Evolutionary conservation across 2,113 vertebrate genomes (phyloP).

Genomic region (Tonatia bakeri): DNA sequence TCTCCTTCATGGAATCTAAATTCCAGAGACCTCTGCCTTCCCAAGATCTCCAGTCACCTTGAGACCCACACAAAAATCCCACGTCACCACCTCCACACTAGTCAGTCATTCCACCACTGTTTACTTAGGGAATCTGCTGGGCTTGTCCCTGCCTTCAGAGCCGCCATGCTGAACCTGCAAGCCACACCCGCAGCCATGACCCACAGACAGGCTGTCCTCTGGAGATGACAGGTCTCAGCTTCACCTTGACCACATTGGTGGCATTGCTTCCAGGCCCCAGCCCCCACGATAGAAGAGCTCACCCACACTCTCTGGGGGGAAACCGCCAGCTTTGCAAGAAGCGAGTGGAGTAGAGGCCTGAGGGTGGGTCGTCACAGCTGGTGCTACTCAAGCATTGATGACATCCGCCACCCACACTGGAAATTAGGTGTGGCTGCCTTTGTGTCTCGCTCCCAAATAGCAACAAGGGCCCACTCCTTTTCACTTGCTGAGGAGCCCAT

Average conservation of each 20-base stretch:
- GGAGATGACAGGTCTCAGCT: background rate
- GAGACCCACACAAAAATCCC: background rate
- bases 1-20: background rate
- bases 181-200: background rate
- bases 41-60: too few relatives aligned
- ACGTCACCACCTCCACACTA: background rate
- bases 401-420: background rate
- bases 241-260: background rate
- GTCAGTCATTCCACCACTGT: background rate
- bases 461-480: background rate
- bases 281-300: background rate
- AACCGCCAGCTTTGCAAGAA: background rate
- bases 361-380: background rate
- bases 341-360: background rate
- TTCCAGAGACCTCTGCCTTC: background rate
- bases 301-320: background rate
- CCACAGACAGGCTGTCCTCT: background rate
- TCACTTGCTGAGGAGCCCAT: background rate
- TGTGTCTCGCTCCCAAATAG: background rate
- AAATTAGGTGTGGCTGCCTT: conserved; percentile 1
- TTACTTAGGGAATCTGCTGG: background rate
- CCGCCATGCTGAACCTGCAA: background rate
- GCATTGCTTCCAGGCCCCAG: background rate
- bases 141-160: background rate
- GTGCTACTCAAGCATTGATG: background rate